Conservation (phyloP, 2,888 invertebrate genomes). For the Caenorhabditis macrosperma region DNA sequence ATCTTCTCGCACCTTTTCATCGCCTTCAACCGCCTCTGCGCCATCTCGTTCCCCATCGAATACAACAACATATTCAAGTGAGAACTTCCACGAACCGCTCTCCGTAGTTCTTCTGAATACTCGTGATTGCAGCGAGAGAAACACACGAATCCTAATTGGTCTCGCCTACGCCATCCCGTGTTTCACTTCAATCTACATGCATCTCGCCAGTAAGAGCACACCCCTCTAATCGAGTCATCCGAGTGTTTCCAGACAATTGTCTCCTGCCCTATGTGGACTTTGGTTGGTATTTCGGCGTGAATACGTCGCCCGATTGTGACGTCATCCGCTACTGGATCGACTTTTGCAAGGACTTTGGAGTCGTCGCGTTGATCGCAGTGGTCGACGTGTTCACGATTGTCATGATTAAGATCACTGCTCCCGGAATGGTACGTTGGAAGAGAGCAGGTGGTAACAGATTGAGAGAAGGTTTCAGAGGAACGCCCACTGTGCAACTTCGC, state of each 20-base stretch:
- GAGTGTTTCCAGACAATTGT: constrained; percentile 47
- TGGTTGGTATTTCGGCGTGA: constrained; percentile 58
- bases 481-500: constrained; percentile 24
- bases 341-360: constrained; percentile 54
- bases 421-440: constrained; percentile 26
- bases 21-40: constrained; percentile 61
- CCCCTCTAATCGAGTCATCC: not conserved
- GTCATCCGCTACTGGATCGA: constrained; percentile 49
- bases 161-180: constrained; percentile 54
- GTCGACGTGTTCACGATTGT: constrained; percentile 47
- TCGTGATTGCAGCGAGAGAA: constrained; percentile 34
- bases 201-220: constrained; percentile 38
- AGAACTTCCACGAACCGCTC: not conserved
- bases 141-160: constrained; percentile 44
- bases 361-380: constrained; percentile 40
- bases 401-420: constrained; percentile 46
- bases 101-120: not conserved
- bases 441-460: no score
- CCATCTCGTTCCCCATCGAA: constrained; percentile 56
- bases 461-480: constrained; percentile 35
- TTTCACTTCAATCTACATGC: constrained; percentile 57
- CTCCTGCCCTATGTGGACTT: constrained; percentile 51
- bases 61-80: constrained; percentile 50
- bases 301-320: constrained; percentile 52
- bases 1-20: constrained; percentile 64